Conservation (phyloP, 2,797 vertebrate species). For the Oreortyx pictus region DNA sequence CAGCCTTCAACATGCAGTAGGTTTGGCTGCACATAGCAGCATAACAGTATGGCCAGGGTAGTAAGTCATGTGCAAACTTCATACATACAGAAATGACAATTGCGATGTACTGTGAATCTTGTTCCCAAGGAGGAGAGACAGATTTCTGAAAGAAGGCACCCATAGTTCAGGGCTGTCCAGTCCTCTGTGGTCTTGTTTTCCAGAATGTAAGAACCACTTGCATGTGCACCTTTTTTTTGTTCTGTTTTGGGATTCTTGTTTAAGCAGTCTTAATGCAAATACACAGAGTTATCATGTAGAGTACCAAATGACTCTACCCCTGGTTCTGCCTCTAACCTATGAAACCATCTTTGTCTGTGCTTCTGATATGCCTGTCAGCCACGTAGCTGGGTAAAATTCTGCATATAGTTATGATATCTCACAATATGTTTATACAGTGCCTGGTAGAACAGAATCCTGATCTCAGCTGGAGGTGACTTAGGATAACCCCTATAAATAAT, state of each 20-base stretch:
- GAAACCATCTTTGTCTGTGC: background rate
- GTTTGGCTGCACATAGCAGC: background rate
- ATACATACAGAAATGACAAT: background rate
- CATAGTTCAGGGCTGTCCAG: background rate
- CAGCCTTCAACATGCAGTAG: background rate
- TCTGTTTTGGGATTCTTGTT: background rate
- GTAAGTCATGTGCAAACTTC: background rate
- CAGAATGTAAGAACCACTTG: background rate
- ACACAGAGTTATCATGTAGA: background rate
- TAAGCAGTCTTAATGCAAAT: background rate
- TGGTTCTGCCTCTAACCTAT: background rate
- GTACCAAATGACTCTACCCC: background rate
- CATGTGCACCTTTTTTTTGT: background rate
- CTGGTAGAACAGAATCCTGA: slow-evolving; percentile 35
- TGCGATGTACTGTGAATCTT: background rate
- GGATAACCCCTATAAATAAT: slow-evolving; percentile 53
- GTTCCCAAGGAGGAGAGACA: background rate
- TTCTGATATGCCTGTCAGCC: background rate
- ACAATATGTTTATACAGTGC: background rate
- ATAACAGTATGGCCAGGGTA: background rate
- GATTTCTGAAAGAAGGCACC: background rate
- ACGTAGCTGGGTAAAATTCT: background rate
- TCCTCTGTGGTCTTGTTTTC: background rate
- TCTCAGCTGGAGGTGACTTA: slow-evolving; percentile 19
- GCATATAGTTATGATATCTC: background rate